Evolutionary conservation across 1,140 invertebrate genomes (phyloP).

Genomic region (Cydia amplana): DNA sequence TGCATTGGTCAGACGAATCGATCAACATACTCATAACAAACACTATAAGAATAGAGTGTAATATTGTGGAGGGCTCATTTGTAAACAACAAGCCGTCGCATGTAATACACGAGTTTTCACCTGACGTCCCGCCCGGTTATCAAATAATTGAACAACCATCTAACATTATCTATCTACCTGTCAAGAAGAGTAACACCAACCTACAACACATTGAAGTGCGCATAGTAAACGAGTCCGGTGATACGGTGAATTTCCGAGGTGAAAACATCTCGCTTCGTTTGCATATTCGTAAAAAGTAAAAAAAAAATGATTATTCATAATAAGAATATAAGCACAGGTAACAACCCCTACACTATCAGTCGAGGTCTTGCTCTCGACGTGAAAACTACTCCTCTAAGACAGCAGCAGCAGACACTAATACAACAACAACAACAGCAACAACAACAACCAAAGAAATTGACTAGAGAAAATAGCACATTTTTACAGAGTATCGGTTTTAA

Average conservation of each 20-base stretch:
- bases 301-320: slow-evolving; percentile 2
- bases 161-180: neutral
- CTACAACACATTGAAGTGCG: neutral
- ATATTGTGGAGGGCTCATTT: slow-evolving; percentile 18
- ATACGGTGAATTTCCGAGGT: neutral
- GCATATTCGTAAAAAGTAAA: neutral
- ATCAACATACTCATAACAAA: slow-evolving; percentile 14
- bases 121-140: neutral
- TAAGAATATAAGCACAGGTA: neutral
- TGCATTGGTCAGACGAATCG: slow-evolving; percentile 5
- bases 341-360: neutral
- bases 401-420: neutral
- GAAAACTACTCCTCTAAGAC: neutral
- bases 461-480: neutral
- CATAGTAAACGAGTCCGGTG: neutral
- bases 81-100: slow-evolving; percentile 9
- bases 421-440: neutral
- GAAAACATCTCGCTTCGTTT: neutral
- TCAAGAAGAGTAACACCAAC: neutral
- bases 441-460: neutral
- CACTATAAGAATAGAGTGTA: slow-evolving; percentile 28
- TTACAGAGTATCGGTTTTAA: neutral
- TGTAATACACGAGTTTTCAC: slow-evolving; percentile 18
- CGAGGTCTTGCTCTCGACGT: neutral
- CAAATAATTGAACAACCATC: neutral